Conservation (phyloP, 2,888 invertebrate genomes). For the Drosophila rellima region DNA sequence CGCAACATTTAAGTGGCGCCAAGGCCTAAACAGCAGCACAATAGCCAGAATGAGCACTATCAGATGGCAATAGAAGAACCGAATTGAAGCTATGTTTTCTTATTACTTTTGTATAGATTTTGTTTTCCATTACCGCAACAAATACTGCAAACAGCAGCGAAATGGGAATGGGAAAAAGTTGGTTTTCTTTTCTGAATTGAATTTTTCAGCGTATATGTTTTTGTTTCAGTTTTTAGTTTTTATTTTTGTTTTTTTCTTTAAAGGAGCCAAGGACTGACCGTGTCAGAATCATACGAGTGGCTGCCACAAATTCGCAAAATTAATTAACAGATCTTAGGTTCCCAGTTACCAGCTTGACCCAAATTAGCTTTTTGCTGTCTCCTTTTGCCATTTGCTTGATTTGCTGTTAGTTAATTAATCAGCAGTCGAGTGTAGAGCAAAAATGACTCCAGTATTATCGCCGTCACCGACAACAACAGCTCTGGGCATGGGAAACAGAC, state of each 20-base stretch:
- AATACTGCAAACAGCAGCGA: conserved; percentile 11
- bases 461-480: conserved; percentile 22
- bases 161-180: conserved; percentile 22
- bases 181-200: conserved; percentile 40
- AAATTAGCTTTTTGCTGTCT: conserved; percentile 41
- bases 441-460: conserved; percentile 16
- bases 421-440: conserved; percentile 70
- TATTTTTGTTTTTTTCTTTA: conserved; percentile 34
- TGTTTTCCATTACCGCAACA: conserved; percentile 44
- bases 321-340: conserved; percentile 60
- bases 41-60: conserved; percentile 55
- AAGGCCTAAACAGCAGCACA: conserved; percentile 49
- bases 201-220: conserved; percentile 39
- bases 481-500: conserved; percentile 7
- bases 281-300: conserved; percentile 26
- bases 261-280: conserved; percentile 23
- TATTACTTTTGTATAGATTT: conserved; percentile 45
- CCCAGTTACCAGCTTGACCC: conserved; percentile 52
- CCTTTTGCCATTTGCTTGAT: conserved; percentile 52
- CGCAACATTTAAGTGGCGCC: conserved; percentile 77
- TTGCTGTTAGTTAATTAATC: conserved; percentile 76
- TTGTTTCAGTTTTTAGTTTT: conserved; percentile 19
- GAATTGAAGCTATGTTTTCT: conserved; percentile 34
- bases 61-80: conserved; percentile 49
- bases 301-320: conserved; percentile 49